Evolutionary conservation across 2,113 vertebrate genomes (phyloP), one percentile per base, ranked within the genome.

Genomic region (Acrocephalus arundinaceus): DNA sequence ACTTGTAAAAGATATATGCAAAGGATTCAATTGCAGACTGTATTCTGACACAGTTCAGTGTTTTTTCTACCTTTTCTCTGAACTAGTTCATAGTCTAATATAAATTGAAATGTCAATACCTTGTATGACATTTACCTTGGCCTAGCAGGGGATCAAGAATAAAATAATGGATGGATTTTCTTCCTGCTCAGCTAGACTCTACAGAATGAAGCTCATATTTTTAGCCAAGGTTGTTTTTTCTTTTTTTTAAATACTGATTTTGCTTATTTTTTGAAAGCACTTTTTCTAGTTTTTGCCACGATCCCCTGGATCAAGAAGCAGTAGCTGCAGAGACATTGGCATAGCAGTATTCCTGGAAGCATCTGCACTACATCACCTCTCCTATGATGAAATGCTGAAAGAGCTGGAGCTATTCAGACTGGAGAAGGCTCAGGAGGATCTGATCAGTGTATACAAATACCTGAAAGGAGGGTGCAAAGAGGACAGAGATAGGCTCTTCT

Each of bases 21-120:
- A 61, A 81, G 46, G 14, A 68, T 72, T 90, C 7, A 1, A 2
- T 13, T 91, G 48, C 28, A 80, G 27, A 30, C 12, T 65, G 5
- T 43, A 57, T 89, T 84, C 83, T 78, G 61, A 59, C 45, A 89
- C 45, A 81, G 54, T 75, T 74, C 65, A 39, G 10, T 62, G 31
- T 5, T 62, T 77, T 84, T 68, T 65, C 79, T 48, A 25, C 23
- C 39, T 84, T 83, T 72, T 58, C 52, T 92, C 68, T 77, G 39
- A 55, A 81, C 46, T 81, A 81, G 30, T 80, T 94, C 61, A 74
- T 86, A 94, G 76, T 52, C 77, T 95, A 89, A 94, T 92, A 92
- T 78, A 90, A 95, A 96, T 87, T 90, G 92, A 96, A 92, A 94
- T 96, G 79, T 90, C 92, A 95, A 54, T 88, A 93, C 13, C 52